These are phyloP conservation scores for Alca torda DNA, from an alignment of 2,797 vertebrate genomes.

Conservation along the genomic window DNA sequence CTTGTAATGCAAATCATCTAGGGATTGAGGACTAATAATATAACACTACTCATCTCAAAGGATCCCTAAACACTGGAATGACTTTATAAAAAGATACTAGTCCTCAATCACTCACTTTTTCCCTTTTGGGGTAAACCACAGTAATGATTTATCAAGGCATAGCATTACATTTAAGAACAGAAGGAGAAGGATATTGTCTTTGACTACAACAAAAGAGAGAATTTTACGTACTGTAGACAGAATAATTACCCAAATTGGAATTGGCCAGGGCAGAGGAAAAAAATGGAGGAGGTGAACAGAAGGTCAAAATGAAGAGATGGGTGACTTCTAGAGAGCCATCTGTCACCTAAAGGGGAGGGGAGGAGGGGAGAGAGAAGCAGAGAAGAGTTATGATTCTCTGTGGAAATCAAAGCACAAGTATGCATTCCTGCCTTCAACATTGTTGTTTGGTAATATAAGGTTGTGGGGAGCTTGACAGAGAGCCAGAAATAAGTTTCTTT, in stretches of 20 bases:
- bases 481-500: slow-evolving; percentile 76
- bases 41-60: slow-evolving; percentile 42
- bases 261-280: slow-evolving; percentile 34
- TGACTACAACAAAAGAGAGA: slow-evolving; percentile 54
- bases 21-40: slow-evolving; percentile 51
- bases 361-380: slow-evolving; percentile 24
- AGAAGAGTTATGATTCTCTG: slow-evolving; percentile 72
- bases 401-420: slow-evolving; percentile 73
- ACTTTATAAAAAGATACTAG: slow-evolving; percentile 47
- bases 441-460: slow-evolving; percentile 73
- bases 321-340: slow-evolving; percentile 67
- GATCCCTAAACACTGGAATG: slow-evolving; percentile 34
- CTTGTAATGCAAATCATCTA: slow-evolving; percentile 20
- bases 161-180: slow-evolving; percentile 48
- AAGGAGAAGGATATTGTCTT: slow-evolving; percentile 46
- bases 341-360: slow-evolving; percentile 63
- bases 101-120: slow-evolving; percentile 43
- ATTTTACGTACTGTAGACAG: slow-evolving; percentile 62
- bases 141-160: slow-evolving; percentile 54
- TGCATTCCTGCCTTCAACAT: slow-evolving; percentile 70
- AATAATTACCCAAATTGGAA: slow-evolving; percentile 69
- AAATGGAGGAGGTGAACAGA: slow-evolving; percentile 62
- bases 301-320: slow-evolving; percentile 68
- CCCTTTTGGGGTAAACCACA: slow-evolving; percentile 35
- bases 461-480: slow-evolving; percentile 74